A percentile compares a stretch with the other conserved stretches of the same genome.
Evolutionary conservation across 2,113 vertebrate species (phyloP).

Genomic region (Catharus bicknelli): DNA sequence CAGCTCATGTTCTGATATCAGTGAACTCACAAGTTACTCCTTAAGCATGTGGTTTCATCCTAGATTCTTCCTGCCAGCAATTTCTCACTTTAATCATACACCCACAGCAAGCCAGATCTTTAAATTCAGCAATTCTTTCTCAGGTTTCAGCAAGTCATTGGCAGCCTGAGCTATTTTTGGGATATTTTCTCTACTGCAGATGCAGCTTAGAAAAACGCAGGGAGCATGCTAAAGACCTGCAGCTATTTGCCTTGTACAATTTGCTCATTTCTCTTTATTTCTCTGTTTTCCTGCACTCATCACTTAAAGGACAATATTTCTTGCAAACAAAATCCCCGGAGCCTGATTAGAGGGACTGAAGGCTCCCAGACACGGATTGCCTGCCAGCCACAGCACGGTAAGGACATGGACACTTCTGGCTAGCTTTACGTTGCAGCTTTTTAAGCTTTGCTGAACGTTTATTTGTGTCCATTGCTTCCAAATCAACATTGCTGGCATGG

Average conservation of each 20-base stretch:
- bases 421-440: slow-evolving; percentile 60
- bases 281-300: slow-evolving; percentile 69
- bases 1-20: slow-evolving; percentile 51
- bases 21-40: slow-evolving; percentile 65
- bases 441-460: slow-evolving; percentile 62
- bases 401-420: slow-evolving; percentile 67
- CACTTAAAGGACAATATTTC: slow-evolving; percentile 69
- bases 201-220: slow-evolving; percentile 78
- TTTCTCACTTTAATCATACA: slow-evolving; percentile 76
- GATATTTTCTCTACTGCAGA: slow-evolving; percentile 78
- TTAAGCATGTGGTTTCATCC: slow-evolving; percentile 66
- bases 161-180: slow-evolving; percentile 80
- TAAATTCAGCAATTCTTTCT: slow-evolving; percentile 80
- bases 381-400: slow-evolving; percentile 75
- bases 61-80: slow-evolving; percentile 72
- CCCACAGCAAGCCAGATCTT: slow-evolving; percentile 78
- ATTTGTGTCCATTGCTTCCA: slow-evolving; percentile 73
- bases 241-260: slow-evolving; percentile 72
- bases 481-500: slow-evolving; percentile 75
- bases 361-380: slow-evolving; percentile 73
- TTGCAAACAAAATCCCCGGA: slow-evolving; percentile 72
- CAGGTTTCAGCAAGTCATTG: slow-evolving; percentile 79
- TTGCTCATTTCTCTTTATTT: slow-evolving; percentile 65
- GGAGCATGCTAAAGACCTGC: slow-evolving; percentile 76
- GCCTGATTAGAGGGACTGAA: slow-evolving; percentile 70